A percentile compares a stretch with the other conserved stretches of the same genome.
Conservation (phyloP, 2,113 vertebrate genomes). For the Lampris incognitus region DNA sequence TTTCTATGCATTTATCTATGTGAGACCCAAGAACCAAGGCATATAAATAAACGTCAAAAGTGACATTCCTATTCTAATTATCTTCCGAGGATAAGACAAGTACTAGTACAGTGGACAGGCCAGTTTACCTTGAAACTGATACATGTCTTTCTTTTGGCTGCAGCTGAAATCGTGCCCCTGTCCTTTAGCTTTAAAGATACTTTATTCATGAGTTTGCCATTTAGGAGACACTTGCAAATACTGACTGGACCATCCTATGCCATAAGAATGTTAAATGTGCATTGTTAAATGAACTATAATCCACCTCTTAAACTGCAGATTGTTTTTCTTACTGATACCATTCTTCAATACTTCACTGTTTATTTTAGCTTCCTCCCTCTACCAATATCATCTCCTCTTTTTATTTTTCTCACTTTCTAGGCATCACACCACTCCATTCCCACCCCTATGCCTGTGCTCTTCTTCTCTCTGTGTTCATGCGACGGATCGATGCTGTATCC, state of each 20-base stretch:
- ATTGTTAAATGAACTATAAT: conserved; percentile 9
- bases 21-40: no score
- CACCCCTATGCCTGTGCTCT: conserved; percentile 28
- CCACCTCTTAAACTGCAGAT: conserved; percentile 29
- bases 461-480: conserved; percentile 58
- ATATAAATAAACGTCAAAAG: no score
- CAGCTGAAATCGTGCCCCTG: no score
- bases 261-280: neutral
- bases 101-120: no score
- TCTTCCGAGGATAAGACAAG: no score
- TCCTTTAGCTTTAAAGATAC: neutral
- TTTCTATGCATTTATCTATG: no score
- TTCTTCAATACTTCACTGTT: conserved; percentile 35
- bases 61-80: no score
- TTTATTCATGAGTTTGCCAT: neutral
- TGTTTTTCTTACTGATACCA: conserved; percentile 35
- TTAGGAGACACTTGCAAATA: neutral
- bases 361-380: conserved; percentile 41
- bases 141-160: no score
- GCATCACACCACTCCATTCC: conserved; percentile 18
- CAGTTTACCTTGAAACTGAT: no score
- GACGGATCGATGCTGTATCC: conserved; percentile 78
- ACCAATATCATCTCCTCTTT: conserved; percentile 54
- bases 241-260: neutral
- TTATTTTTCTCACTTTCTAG: conserved; percentile 43